Evolutionary conservation across 2,797 vertebrate genomes (phyloP).

Genomic region (Silurus aristotelis): DNA sequence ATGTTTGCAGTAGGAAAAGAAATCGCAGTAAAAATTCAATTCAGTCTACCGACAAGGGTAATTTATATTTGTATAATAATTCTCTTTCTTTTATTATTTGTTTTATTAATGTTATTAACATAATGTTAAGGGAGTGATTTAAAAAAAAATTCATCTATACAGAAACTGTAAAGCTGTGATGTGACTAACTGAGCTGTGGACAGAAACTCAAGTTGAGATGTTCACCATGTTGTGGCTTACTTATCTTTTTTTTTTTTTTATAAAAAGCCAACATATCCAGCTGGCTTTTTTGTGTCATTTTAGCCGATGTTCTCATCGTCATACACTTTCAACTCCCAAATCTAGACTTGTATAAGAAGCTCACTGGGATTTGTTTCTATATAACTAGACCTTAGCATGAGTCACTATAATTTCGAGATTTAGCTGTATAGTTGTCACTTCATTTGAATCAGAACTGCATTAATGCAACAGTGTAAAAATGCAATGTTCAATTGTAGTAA

Average conservation of each 20-base stretch:
- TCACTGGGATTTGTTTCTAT: background rate
- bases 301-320: background rate
- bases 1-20: background rate
- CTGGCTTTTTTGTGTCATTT: background rate
- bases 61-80: background rate
- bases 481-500: background rate
- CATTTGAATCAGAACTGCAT: background rate
- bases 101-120: background rate
- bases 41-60: background rate
- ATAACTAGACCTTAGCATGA: background rate
- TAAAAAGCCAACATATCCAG: background rate
- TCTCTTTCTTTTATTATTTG: background rate
- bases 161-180: background rate
- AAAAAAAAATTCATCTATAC: background rate
- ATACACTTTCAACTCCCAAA: background rate
- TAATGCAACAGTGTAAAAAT: background rate
- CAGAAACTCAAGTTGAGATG: background rate
- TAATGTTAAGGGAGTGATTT: background rate
- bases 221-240: background rate
- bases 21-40: constrained; percentile 3
- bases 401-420: background rate
- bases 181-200: background rate
- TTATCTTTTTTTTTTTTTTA: background rate
- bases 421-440: background rate
- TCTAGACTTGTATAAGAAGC: background rate